Evolutionary conservation across 2,888 invertebrate species (phyloP), one percentile per base, ranked within the genome.

Genomic region (Gnatocerus cornutus): DNA sequence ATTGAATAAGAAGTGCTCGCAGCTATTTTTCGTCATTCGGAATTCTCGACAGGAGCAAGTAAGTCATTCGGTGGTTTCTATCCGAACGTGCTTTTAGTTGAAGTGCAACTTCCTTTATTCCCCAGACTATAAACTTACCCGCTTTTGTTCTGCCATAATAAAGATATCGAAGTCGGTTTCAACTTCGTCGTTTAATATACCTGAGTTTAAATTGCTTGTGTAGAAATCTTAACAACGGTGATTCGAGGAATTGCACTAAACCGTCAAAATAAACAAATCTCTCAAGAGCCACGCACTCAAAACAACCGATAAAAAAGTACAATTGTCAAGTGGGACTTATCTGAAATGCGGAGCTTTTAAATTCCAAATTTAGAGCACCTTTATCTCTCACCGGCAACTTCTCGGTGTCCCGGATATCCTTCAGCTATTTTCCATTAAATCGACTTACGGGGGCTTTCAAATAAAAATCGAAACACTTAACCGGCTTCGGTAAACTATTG

Each of bases 61-160:
- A 63, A 63, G 62, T 63, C 62, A 63, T 63, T 63, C 29, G 62
- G 62, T 27, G 62, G 62, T 52, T 63, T 50, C 56, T 27, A 41
- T 41, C 43, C 50, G 52, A 50, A 50, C 52, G 52, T 52, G 62
- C 62, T 63, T 52, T 52, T 52, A 52, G 41, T 27, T 37, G 12
- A 63, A 63, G 62, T 63, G 62, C 50, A 63, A 52, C 52, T 63
- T 52, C 52, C 52, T 63, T 63, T 63, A 63, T 63, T 63, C 62
- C 52, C 62, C 33, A 52, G 52, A 63, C 52, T 52, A 52, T 63
- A 63, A 63, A 52, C 62, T 63, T 52, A 41, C 16, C 14, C 52
- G 52, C 62, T 63, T 63, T 63, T 63, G 62, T 63, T 63, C 62
- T 63, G 13, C 13, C n/a, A 41, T 63, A 63, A 58, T 58, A 58